Conservation (phyloP, 2,888 invertebrate genomes). For the Hypomecis atomaria region DNA sequence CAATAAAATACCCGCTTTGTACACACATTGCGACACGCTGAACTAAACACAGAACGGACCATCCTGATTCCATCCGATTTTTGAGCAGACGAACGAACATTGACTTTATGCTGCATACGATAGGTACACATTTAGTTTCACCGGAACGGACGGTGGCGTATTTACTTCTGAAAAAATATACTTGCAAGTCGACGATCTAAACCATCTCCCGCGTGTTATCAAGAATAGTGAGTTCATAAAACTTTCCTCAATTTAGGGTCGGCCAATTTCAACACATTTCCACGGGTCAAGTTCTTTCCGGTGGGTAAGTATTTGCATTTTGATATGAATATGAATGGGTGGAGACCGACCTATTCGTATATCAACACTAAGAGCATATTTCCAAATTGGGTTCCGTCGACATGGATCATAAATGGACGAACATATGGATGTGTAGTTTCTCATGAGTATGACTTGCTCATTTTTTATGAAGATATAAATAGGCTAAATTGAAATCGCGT, state of each 20-base stretch:
- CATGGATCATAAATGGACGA: background rate
- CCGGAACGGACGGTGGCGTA: background rate
- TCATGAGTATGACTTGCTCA: conserved; percentile 4
- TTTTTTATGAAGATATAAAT: conserved; percentile 23
- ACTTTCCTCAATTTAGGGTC: background rate
- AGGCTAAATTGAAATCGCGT: conserved; percentile 40
- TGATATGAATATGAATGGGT: conserved; percentile 11
- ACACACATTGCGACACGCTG: conserved; percentile 79
- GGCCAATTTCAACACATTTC: conserved; percentile 17
- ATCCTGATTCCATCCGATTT: conserved; percentile 58
- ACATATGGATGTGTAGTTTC: background rate
- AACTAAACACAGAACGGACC: conserved; percentile 71
- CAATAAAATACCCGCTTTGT: conserved; percentile 82
- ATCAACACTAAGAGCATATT: background rate
- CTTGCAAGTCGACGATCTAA: background rate
- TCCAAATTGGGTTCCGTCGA: conserved; percentile 12
- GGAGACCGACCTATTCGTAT: background rate
- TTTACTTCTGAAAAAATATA: background rate
- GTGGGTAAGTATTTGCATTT: conserved; percentile 8
- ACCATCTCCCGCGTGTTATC: background rate
- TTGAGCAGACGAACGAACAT: conserved; percentile 50
- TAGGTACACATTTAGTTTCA: conserved; percentile 12
- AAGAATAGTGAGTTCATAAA: conserved; percentile 8
- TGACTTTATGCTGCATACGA: conserved; percentile 46
- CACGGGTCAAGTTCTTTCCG: background rate